Evolutionary conservation across 2,888 invertebrate species (phyloP), one percentile per base, ranked within the genome.

Genomic region (Cataglyphis livida): DNA sequence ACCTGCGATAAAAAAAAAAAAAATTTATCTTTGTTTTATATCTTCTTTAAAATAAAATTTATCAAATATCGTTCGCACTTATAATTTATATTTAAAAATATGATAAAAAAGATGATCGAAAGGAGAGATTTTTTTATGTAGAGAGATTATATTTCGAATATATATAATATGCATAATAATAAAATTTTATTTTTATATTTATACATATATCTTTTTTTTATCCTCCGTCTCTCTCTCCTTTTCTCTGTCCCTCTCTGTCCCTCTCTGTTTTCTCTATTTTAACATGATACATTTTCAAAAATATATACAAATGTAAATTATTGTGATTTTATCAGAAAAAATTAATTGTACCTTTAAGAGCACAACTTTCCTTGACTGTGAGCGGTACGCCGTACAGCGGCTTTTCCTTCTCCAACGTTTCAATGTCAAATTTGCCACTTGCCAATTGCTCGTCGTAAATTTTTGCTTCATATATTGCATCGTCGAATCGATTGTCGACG

Each of bases 351-450:
- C 97, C 98, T 96, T 97, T 96, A 2, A 98, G 96, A 68, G 96
- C 96, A 90, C 98, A 97, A 90, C 97, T 97, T 94, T 98, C 98
- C 94, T 98, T 98, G 0, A 98, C 96, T 7, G 98, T 98, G 85
- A 98, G 95, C 0, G 98, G 98, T 5, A 98, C 96, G 5, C 98
- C 98, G 12, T 98, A 95, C 84, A 98, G 95, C 0, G 98, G 98
- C 88, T 96, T 97, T 66, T 97, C 96, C 82, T 95, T 95, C 85
- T 96, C 96, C 90, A 97, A 95, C 73, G 96, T 96, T 61, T 96
- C 96, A n/a, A 96, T 95, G 3, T 95, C 95, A 64, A 95, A 95
- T 21, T 95, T 92, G 35, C 95, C 96, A 61, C 95, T 95, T 12
- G 95, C 95, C 44, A 98, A 95, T 92, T 96, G 95, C 87, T 95